Percentiles rank a stretch among this genome's conserved stretches.
These are phyloP conservation scores for Myathropa florea DNA, from an alignment of 2,888 invertebrate species.

Conservation along the genomic window DNA sequence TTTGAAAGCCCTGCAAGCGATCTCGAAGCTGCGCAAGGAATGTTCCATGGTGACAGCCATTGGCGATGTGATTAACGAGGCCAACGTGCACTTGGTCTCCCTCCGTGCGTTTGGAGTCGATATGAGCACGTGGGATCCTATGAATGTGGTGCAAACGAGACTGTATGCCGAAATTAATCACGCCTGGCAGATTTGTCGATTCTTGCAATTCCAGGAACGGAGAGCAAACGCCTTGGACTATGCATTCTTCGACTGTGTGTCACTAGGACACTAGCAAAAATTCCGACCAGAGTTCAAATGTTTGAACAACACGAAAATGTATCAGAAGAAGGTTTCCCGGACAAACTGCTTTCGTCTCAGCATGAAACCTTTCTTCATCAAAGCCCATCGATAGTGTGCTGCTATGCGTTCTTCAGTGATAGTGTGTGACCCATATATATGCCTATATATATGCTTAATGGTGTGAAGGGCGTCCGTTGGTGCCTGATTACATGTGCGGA, in stretches of 20 bases:
- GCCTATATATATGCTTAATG: too few relatives aligned
- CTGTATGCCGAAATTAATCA: constrained; percentile 7
- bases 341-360: too few relatives aligned
- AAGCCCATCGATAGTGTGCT: too few relatives aligned
- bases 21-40: not conserved
- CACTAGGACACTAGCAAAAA: too few relatives aligned
- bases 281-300: too few relatives aligned
- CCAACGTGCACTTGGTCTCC: constrained; percentile 6
- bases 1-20: constrained; percentile 1
- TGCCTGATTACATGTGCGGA: too few relatives aligned
- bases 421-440: too few relatives aligned
- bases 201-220: constrained; percentile 1
- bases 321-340: too few relatives aligned
- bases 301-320: not conserved
- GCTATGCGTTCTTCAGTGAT: too few relatives aligned
- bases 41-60: too few relatives aligned
- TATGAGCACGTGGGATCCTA: not conserved
- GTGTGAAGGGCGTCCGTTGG: too few relatives aligned
- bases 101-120: not conserved
- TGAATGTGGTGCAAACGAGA: not conserved
- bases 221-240: not conserved
- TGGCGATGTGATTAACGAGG: constrained; percentile 1
- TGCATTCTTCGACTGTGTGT: not conserved
- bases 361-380: too few relatives aligned
- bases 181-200: constrained; percentile 3